phyloP scores from a whole-genome alignment of 2,113 vertebrate species.

The Neopipo cinnamomea region DNA sequence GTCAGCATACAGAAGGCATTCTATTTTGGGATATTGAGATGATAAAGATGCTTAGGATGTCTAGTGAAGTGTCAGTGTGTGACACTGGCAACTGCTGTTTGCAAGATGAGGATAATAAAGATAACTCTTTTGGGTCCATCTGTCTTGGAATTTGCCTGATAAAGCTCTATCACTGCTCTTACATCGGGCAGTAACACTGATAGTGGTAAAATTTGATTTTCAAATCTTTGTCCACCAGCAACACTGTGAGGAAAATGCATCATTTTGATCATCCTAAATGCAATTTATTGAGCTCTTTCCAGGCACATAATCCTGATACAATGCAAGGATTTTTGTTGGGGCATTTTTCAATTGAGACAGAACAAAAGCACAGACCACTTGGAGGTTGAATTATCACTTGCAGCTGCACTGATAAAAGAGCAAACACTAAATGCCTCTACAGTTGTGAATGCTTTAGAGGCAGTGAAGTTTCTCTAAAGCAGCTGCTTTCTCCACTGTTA shows the following conservation, averaged over 20 bases:
- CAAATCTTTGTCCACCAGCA: constrained; percentile 3
- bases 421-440: constrained; percentile 66
- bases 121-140: constrained; percentile 40
- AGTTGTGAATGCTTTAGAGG: constrained; percentile 58
- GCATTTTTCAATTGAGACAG: constrained; percentile 65
- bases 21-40: constrained; percentile 7
- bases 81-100: constrained; percentile 17
- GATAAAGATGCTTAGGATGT: constrained; percentile 7
- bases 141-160: constrained; percentile 45
- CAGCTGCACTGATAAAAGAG: constrained; percentile 79
- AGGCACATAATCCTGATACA: constrained; percentile 58
- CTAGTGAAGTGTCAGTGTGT: background rate
- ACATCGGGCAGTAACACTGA: background rate
- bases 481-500: constrained; percentile 65
- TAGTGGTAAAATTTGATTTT: constrained; percentile 15
- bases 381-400: constrained; percentile 73
- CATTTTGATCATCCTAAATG: constrained; percentile 55
- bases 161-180: background rate
- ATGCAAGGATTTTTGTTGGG: constrained; percentile 54
- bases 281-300: constrained; percentile 65
- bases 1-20: background rate
- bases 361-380: constrained; percentile 64
- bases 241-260: constrained; percentile 40
- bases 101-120: constrained; percentile 16
- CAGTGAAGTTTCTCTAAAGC: constrained; percentile 65